A percentile compares a stretch with the other conserved stretches of the same genome.
These are phyloP conservation scores for Boloria euphrosyne DNA, from an alignment of 2,888 invertebrate genomes.

Conservation along the genomic window DNA sequence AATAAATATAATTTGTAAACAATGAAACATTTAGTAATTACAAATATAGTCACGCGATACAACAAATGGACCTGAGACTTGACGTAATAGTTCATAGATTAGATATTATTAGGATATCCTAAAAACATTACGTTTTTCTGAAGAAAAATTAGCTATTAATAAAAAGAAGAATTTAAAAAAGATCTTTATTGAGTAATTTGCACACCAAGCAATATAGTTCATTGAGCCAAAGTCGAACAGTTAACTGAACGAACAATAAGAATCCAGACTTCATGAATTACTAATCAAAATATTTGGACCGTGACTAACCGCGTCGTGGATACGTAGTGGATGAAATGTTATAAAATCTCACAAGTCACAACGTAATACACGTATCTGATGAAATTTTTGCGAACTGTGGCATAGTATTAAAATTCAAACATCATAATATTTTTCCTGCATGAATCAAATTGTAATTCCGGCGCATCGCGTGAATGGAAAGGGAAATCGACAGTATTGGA, in stretches of 20 bases:
- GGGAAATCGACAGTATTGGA: conserved; percentile 61
- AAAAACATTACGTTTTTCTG: too few species aligned
- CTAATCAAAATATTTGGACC: conserved; percentile 52
- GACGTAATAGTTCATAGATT: background rate
- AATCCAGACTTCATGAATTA: conserved; percentile 47
- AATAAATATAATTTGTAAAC: conserved; percentile 10
- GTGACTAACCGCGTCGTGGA: conserved; percentile 46
- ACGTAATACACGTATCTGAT: conserved; percentile 28
- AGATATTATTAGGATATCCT: too few species aligned
- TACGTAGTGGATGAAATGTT: conserved; percentile 29
- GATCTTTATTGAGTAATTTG: background rate
- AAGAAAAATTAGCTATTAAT: too few species aligned
- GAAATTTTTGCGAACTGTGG: conserved; percentile 26
- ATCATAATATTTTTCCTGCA: conserved; percentile 18
- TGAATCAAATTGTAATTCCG: conserved; percentile 38
- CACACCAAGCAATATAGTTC: conserved; percentile 18
- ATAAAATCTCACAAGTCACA: conserved; percentile 29
- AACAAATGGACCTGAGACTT: background rate
- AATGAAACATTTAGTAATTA: conserved; percentile 11
- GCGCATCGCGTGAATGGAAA: conserved; percentile 58
- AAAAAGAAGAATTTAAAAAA: too few species aligned
- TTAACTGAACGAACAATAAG: conserved; percentile 32
- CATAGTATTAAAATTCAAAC: conserved; percentile 33
- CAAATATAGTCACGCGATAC: conserved; percentile 6
- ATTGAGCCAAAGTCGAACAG: conserved; percentile 30